These are phyloP conservation scores for Stichodactyla helianthus DNA, from an alignment of 64 coral and sea anemone genomes.

Conservation along the genomic window DNA sequence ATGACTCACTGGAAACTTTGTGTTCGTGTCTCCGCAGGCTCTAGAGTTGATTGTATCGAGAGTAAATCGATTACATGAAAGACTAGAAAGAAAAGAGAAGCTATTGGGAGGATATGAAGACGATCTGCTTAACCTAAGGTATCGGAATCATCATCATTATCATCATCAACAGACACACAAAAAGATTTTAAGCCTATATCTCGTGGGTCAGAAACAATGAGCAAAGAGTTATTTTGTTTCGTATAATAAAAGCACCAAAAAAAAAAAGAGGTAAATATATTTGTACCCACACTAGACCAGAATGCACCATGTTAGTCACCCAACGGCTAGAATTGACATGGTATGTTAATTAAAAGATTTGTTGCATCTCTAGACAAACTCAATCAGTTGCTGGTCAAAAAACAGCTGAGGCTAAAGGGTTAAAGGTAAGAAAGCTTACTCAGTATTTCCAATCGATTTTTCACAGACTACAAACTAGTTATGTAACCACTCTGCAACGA, in stretches of 20 bases:
- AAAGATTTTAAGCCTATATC: too few species aligned
- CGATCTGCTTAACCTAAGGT: constrained; percentile 76
- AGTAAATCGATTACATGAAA: constrained; percentile 64
- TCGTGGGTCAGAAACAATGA: too few species aligned
- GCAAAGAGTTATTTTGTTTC: too few species aligned
- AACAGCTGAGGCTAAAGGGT: constrained; percentile 75
- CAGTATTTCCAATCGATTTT: not conserved
- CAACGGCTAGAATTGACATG: too few species aligned
- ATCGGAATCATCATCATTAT: not conserved
- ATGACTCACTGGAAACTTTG: not conserved
- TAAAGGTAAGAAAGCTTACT: constrained; percentile 47
- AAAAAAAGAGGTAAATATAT: too few species aligned
- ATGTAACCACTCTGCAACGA: too few species aligned
- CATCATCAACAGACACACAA: not conserved
- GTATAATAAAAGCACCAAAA: too few species aligned
- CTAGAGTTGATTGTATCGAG: constrained; percentile 51
- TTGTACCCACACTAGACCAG: too few species aligned
- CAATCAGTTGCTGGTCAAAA: constrained; percentile 79
- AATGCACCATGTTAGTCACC: too few species aligned
- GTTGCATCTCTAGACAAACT: constrained; percentile 40
- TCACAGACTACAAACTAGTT: too few species aligned
- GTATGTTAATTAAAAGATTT: too few species aligned
- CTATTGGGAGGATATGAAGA: constrained; percentile 69
- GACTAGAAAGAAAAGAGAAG: constrained; percentile 63
- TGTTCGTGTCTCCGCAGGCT: constrained; percentile 26